Percentiles rank a stretch among this genome's conserved stretches.
Evolutionary conservation across 2,113 vertebrate species (phyloP).

Genomic region (Bufo bufo): DNA sequence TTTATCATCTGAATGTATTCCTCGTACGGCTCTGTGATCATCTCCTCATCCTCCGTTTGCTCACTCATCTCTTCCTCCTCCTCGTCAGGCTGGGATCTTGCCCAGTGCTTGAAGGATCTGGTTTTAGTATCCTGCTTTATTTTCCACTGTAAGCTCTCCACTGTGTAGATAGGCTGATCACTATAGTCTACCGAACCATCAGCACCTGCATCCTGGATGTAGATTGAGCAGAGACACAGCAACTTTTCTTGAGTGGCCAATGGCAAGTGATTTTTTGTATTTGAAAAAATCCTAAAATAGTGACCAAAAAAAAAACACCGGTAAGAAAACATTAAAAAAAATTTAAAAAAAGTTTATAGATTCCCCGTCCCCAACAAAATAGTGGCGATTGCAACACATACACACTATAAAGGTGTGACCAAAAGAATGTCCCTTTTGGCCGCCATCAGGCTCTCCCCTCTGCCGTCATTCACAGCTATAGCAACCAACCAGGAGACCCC

Average conservation of each 20-base stretch:
- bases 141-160: conserved; percentile 83
- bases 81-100: conserved; percentile 46
- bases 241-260: conserved; percentile 79
- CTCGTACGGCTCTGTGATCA: conserved; percentile 62
- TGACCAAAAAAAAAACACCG: neutral
- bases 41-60: conserved; percentile 66
- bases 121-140: conserved; percentile 65
- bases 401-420: too few relatives aligned
- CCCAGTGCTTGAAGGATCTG: conserved; percentile 59
- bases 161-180: conserved; percentile 83
- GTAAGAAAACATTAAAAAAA: too few relatives aligned
- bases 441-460: too few relatives aligned
- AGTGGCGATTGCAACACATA: too few relatives aligned
- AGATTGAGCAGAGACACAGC: conserved; percentile 85
- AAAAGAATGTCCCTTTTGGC: too few relatives aligned
- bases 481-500: too few relatives aligned
- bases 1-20: conserved; percentile 68
- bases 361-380: too few relatives aligned
- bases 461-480: too few relatives aligned
- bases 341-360: too few relatives aligned
- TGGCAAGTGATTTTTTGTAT: conserved; percentile 84
- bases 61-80: conserved; percentile 30
- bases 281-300: conserved; percentile 78
- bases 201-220: conserved; percentile 77
- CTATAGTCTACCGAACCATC: conserved; percentile 56